Percentiles rank a stretch among this genome's conserved stretches.
These are phyloP conservation scores for Diceros bicornis DNA, from an alignment of 2,797 vertebrate genomes.

Conservation along the genomic window DNA sequence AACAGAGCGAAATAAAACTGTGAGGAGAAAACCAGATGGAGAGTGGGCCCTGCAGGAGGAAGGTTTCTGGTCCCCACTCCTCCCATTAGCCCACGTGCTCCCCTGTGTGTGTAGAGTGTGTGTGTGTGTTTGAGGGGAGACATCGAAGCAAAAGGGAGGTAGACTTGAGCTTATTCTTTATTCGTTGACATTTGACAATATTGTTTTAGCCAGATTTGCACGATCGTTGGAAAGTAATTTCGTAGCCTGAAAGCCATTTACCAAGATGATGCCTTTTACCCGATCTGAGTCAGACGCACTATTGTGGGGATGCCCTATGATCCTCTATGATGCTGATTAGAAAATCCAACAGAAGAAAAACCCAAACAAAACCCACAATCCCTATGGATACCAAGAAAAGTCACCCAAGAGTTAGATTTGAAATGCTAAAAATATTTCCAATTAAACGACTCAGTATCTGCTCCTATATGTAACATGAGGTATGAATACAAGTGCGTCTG, in stretches of 20 bases:
- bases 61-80: background rate
- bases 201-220: background rate
- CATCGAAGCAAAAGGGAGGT: background rate
- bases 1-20: background rate
- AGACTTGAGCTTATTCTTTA: constrained; percentile 2
- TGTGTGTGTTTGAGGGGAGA: background rate
- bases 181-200: background rate
- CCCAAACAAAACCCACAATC: background rate
- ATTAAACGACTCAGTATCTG: background rate
- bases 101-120: background rate
- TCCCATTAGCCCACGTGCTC: background rate
- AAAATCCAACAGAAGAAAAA: constrained; percentile 27
- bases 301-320: background rate
- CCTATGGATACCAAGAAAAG: background rate
- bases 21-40: background rate
- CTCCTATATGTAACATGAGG: background rate
- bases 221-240: background rate
- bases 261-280: background rate
- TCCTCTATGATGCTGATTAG: background rate
- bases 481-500: background rate
- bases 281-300: background rate
- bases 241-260: background rate
- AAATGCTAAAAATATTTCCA: constrained; percentile 52
- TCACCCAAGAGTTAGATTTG: background rate
- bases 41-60: background rate